A percentile compares a stretch with the other conserved stretches of the same genome.
These are phyloP conservation scores for Yponomeuta evonymella DNA, from an alignment of 2,888 invertebrate genomes.

Conservation along the genomic window DNA sequence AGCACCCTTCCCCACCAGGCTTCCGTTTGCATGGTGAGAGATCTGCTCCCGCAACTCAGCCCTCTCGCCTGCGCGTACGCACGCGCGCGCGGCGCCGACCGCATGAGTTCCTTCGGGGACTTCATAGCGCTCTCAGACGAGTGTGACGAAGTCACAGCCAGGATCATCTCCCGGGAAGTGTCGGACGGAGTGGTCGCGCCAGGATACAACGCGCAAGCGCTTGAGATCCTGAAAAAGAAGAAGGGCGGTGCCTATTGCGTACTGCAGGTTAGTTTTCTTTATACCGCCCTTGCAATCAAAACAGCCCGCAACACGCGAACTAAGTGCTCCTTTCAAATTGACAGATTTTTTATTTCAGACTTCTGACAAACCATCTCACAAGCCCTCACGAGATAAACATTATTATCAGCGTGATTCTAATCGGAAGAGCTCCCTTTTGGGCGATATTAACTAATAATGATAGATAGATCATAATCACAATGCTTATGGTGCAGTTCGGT, in stretches of 20 bases:
- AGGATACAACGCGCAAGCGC: constrained; percentile 88
- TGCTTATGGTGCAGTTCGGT: no score
- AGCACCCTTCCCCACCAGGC: constrained; percentile 73
- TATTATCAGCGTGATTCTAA: no score
- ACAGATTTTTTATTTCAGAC: no score
- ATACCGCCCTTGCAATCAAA: constrained; percentile 39
- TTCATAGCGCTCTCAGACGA: constrained; percentile 95
- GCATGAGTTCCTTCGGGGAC: constrained; percentile 99
- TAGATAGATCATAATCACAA: no score
- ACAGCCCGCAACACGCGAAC: constrained; percentile 55
- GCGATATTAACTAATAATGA: no score
- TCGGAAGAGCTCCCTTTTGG: no score
- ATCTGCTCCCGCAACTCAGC: constrained; percentile 82
- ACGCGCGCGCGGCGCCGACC: constrained; percentile 96
- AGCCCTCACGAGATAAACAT: no score
- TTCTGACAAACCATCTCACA: no score
- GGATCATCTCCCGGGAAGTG: constrained; percentile 93
- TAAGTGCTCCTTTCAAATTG: no score
- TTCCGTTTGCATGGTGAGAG: constrained; percentile 94
- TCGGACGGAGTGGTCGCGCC: constrained; percentile 99
- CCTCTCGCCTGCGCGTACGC: constrained; percentile 95
- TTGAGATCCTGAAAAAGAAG: constrained; percentile 93
- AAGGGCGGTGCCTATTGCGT: constrained; percentile 95
- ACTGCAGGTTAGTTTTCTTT: constrained; percentile 75
- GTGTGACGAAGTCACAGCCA: constrained; percentile 94